A percentile compares a stretch with the other conserved stretches of the same genome.
phyloP scores from a whole-genome alignment of 2,888 invertebrate genomes.

The Amblyjoppa proteus region DNA sequence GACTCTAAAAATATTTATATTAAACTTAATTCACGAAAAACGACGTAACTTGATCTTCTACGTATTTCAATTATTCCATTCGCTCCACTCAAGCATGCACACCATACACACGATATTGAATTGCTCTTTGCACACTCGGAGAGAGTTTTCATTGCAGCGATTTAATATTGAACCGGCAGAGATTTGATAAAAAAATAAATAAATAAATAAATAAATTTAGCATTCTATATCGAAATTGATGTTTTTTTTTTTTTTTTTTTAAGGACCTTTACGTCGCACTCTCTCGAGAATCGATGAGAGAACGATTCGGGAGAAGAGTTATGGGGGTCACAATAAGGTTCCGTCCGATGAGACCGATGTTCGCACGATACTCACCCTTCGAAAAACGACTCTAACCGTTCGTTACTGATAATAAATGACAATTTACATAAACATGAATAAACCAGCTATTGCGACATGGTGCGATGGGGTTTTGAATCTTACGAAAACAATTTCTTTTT shows the following conservation, averaged over 20 bases:
- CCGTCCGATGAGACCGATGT: background rate
- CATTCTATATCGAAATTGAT: conserved; percentile 83
- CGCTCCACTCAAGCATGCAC: conserved; percentile 70
- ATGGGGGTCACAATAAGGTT: conserved; percentile 21
- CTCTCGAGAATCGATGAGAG: conserved; percentile 17
- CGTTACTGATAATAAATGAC: too few species aligned
- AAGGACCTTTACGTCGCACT: conserved; percentile 68
- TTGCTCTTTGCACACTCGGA: conserved; percentile 33
- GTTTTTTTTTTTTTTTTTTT: conserved; percentile 55
- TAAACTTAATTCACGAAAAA: conserved; percentile 51
- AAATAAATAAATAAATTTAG: conserved; percentile 73
- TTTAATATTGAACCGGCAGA: conserved; percentile 44
- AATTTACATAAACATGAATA: background rate
- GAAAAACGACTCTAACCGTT: background rate
- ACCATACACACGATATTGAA: conserved; percentile 60
- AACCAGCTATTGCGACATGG: conserved; percentile 21
- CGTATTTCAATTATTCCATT: conserved; percentile 60
- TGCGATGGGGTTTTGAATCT: conserved; percentile 6
- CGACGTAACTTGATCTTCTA: conserved; percentile 40
- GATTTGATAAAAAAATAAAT: conserved; percentile 49
- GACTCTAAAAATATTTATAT: conserved; percentile 49
- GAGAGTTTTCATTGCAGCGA: conserved; percentile 38
- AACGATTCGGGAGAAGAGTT: conserved; percentile 5
- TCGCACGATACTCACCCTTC: conserved; percentile 30
- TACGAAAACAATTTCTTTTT: background rate